Evolutionary conservation across 1,140 invertebrate species (phyloP), one percentile per base, ranked within the genome.

Genomic region (Bombus cullumanus): DNA sequence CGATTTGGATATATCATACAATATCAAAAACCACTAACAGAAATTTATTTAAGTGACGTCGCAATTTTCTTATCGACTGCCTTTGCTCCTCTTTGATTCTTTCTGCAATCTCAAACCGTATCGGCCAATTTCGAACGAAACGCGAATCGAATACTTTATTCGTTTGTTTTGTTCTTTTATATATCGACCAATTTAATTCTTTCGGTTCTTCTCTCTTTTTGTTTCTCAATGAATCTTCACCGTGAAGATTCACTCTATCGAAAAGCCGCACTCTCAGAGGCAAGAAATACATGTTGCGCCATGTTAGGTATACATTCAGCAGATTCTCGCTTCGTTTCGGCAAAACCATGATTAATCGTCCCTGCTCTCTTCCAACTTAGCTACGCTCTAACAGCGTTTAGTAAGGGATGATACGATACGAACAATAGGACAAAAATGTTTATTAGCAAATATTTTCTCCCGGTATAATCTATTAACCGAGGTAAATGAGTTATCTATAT

Each of bases 171-270:
- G 0, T 13, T 13, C 22, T 75, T 53, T 25, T 37, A 15, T n/a
- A n/a, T 10, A 18, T 57, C n/a, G 12, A 28, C 22, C 43, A 25
- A 2, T 43, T 62, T 62, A 53, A 53, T 34, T 69, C 22, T 28
- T 34, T n/a, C 25, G 41, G 15, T 37, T 59, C 37, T 2, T n/a
- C 4, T n/a, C 64, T 37, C 10, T 64, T 39, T 41, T 41, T 41
- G 5, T 39, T 13, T 64, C 12, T 10, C 77, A 47, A 62, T 43
- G 68, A 34, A 39, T 37, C n/a, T 83, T 83, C 78, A 71, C 59
- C 69, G 80, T 53, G 77, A 88, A 84, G 81, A 83, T 75, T 41
- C n/a, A 82, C 69, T 62, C 59, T 66, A 75, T 75, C 73, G 71
- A 62, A 43, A 74, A 39, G 66, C 64, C 57, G 34, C 10, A 41